Base-by-base conservation (phyloP, 1,140 invertebrate species). In the Planococcus citri region DNA sequence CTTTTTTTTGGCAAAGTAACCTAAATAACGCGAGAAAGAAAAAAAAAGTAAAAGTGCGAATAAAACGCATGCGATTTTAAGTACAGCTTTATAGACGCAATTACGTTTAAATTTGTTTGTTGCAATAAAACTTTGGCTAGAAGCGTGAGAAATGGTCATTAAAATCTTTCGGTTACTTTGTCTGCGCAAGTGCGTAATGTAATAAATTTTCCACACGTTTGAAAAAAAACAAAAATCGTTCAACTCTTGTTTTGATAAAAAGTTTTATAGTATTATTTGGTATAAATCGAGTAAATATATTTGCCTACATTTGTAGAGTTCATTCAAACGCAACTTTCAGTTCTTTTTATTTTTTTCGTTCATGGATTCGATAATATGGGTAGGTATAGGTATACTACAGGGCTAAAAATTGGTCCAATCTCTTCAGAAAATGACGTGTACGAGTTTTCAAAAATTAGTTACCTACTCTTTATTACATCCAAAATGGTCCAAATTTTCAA, bases 91-190 rank as follows among this genome's bases (percentile, higher is more conserved):
- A 51, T 51, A 20, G 41, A 20, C 41, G 41, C 17, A 51, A 51
- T 51, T 51, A n/a, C 41, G 41, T 51, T 9, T n/a, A n/a, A 51
- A 51, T 51, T 51, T 51, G 41, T 51, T 51, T 51, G 41, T 51
- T 20, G 41, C 17, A 51, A 51, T 51, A 51, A 51, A 51, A 51
- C 41, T 51, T 51, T 51, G 41, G 41, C 41, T 51, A 51, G 41
- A 51, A 51, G 41, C 41, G 41, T 51, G 41, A 51, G 41, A 51
- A 51, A 51, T 51, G 41, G 41, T 51, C 41, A 51, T 51, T 51
- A 51, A 51, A 51, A 51, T 51, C 41, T 51, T 51, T 51, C 41
- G 41, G 41, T 51, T 51, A 51, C 41, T 51, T 51, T 51, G 41
- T 51, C 41, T 51, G 41, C 17, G 2, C 41, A 20, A n/a, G 6